Base-by-base conservation (phyloP, 1,140 invertebrate species). In the Bombus fervidus region DNA sequence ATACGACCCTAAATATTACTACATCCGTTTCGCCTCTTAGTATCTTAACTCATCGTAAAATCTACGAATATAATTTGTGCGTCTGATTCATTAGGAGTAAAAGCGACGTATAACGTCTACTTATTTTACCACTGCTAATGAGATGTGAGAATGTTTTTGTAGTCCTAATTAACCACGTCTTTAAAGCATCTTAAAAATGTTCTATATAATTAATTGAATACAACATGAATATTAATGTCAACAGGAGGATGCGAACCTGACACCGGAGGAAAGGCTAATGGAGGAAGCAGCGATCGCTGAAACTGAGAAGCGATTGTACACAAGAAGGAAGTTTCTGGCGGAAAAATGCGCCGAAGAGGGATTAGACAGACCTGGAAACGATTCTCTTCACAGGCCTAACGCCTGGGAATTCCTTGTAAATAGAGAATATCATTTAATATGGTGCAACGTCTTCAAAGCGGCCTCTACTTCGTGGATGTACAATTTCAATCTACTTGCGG, bases 381-480 rank as follows among this genome's bases (percentile, higher is more conserved):
- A 97, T 91, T 96, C 96, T 4, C 95, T 97, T 86, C 97, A 97
- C 88, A 96, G 95, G 87, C 97, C 97, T 12, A 97, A 98, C 89
- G 96, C 98, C 6, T 98, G 97, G 98, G 97, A 98, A 92, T 98
- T 98, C 92, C 96, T 98, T 88, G 97, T 98, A 88, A 97, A 97
- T 93, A 96, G 96, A 89, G 96, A 97, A 91, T 96, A 98, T 93
- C 97, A 97, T 91, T 95, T 98, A 73, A 97, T 98, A 91, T 98
- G 98, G 96, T 98, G 98, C 93, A 98, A 98, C 93, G 96, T 98
- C 79, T 98, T 98, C 93, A 98, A 98, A 96, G 97, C 98, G 22
- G 98, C 97, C 2, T 98, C 97, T 47, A 97, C 98, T 3, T 98
- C 98, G 0, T 98, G 98, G 98, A 98, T 98, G 97, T 98, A 98